Conservation (phyloP, 2,113 vertebrate species). For the Pitta sordida region DNA sequence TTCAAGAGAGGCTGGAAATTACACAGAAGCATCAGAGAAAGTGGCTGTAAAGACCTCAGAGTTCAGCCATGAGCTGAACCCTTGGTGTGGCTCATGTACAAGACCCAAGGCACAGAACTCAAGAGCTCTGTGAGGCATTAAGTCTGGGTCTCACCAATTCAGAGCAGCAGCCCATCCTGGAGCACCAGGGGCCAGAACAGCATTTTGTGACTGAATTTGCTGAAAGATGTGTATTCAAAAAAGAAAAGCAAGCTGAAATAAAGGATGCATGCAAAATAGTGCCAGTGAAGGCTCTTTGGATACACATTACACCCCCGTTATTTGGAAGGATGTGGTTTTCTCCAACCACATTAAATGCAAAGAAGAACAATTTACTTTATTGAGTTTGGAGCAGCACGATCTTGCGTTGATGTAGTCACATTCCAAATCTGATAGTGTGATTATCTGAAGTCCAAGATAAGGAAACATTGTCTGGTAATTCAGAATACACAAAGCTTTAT, state of each 20-base stretch:
- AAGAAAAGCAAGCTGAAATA: background rate
- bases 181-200: background rate
- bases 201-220: background rate
- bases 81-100: background rate
- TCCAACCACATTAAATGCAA: background rate
- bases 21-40: background rate
- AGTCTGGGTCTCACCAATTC: background rate
- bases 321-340: background rate
- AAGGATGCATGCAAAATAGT: background rate
- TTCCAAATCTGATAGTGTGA: constrained; percentile 96
- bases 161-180: background rate
- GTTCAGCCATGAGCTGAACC: background rate
- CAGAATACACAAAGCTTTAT: background rate
- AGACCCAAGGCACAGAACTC: background rate
- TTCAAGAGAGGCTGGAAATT: background rate
- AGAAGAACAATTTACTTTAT: constrained; percentile 83
- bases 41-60: background rate
- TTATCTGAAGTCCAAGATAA: constrained; percentile 86
- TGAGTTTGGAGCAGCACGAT: constrained; percentile 96
- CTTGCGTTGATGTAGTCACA: constrained; percentile 98
- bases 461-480: constrained; percentile 40
- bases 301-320: background rate
- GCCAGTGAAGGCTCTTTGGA: background rate
- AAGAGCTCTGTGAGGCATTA: background rate
- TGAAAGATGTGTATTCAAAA: background rate